Conservation (phyloP, 2,888 invertebrate genomes). For the Melangyna quadrimaculata region DNA sequence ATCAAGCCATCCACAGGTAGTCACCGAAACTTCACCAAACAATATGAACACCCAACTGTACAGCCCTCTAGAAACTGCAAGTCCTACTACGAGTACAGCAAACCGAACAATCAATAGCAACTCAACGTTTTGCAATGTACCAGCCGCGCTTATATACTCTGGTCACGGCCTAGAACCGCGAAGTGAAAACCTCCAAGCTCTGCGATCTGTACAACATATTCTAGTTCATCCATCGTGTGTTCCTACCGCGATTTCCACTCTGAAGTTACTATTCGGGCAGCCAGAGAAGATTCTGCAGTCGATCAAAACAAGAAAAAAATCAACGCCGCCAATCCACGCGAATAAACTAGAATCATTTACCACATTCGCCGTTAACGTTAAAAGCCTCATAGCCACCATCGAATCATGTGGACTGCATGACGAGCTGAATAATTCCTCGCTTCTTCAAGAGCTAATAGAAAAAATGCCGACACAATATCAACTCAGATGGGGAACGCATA, state of each 20-base stretch:
- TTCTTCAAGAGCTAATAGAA: conserved; percentile 37
- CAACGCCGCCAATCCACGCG: background rate
- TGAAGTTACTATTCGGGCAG: background rate
- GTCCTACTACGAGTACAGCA: no score
- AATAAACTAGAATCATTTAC: background rate
- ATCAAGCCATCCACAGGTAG: no score
- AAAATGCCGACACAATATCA: conserved; percentile 13
- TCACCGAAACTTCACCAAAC: no score
- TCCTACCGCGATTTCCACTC: background rate
- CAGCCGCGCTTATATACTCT: no score
- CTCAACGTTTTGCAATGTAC: no score
- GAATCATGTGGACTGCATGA: background rate
- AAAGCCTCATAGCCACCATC: conserved; percentile 14
- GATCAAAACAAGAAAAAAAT: background rate
- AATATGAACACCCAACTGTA: no score
- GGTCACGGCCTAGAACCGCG: no score
- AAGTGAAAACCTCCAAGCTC: no score
- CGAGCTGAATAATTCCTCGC: background rate
- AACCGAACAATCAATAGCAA: no score
- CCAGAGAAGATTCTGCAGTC: background rate
- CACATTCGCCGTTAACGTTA: conserved; percentile 1
- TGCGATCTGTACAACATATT: background rate
- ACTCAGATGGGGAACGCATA: conserved; percentile 13
- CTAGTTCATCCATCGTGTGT: background rate
- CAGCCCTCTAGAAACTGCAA: no score